Percentiles rank a stretch among this genome's conserved stretches.
Evolutionary conservation across 2,113 vertebrate species (phyloP).

Genomic region (Trogon melanurus): DNA sequence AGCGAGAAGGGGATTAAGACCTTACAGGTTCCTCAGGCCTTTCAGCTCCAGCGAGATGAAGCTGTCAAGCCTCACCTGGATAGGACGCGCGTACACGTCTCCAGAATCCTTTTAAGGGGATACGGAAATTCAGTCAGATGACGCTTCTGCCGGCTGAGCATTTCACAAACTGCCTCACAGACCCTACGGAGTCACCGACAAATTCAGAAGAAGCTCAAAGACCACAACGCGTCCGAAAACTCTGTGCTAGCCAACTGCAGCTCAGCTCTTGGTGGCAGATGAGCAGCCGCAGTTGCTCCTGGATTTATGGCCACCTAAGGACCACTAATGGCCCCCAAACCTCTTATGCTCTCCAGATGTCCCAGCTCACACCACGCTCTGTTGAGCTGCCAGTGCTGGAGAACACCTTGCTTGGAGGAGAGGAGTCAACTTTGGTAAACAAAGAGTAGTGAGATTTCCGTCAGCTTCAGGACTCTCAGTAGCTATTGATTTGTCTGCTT

Average conservation of each 20-base stretch:
- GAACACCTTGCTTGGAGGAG: neutral
- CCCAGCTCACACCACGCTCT: accelerated
- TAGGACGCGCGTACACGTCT: accelerated
- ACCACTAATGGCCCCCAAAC: neutral
- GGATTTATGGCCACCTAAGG: neutral
- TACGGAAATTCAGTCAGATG: accelerated
- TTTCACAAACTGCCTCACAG: neutral
- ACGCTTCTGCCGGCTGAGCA: accelerated
- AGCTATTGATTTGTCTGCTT: neutral
- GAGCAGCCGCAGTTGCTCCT: neutral
- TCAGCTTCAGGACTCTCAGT: neutral
- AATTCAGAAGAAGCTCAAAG: neutral
- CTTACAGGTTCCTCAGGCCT: neutral
- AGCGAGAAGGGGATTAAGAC: neutral
- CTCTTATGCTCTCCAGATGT: neutral
- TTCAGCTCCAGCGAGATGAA: neutral
- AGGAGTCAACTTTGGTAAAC: neutral
- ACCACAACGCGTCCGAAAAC: accelerated
- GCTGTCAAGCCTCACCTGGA: neutral
- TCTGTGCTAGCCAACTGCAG: neutral
- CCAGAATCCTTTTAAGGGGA: accelerated
- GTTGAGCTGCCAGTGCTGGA: neutral
- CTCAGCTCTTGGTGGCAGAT: neutral
- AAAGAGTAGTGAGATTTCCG: neutral
- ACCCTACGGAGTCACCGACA: neutral